Percentiles rank a stretch among this genome's conserved stretches.
phyloP scores from a whole-genome alignment of 1,140 invertebrate genomes.

The Apis florea region DNA sequence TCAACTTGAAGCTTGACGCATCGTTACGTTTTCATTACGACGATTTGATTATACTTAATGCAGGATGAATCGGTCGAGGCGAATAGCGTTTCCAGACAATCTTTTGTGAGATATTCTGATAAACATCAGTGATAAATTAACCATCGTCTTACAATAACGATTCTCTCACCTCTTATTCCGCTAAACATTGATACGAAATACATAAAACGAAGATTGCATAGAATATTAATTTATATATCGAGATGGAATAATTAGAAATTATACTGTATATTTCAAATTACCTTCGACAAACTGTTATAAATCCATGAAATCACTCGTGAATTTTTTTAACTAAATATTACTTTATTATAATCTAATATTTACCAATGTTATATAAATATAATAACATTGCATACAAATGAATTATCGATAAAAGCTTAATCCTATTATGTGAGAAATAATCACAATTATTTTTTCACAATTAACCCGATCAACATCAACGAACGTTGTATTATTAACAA shows the following conservation, averaged over 20 bases:
- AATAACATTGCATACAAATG: too few species aligned
- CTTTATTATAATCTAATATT: too few species aligned
- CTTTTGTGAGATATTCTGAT: not conserved
- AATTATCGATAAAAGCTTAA: too few species aligned
- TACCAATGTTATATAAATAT: too few species aligned
- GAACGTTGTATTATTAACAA: too few species aligned
- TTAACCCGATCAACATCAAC: too few species aligned
- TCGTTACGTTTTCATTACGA: not conserved
- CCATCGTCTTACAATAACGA: too few species aligned
- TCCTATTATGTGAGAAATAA: too few species aligned
- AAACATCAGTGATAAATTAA: constrained; percentile 10
- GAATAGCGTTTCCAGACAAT: not conserved
- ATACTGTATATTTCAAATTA: not conserved
- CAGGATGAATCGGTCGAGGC: not conserved
- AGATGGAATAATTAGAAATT: not conserved
- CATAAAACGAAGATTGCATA: not conserved
- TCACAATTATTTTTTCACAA: too few species aligned
- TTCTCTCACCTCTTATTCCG: not conserved
- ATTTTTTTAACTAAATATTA: too few species aligned
- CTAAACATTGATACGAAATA: not conserved
- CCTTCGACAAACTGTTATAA: not conserved
- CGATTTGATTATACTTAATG: constrained; percentile 1
- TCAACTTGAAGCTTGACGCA: not conserved
- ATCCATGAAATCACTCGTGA: too few species aligned
- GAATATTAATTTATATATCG: not conserved